Conservation (phyloP, 2,113 vertebrate genomes). For the Microtus pennsylvanicus region DNA sequence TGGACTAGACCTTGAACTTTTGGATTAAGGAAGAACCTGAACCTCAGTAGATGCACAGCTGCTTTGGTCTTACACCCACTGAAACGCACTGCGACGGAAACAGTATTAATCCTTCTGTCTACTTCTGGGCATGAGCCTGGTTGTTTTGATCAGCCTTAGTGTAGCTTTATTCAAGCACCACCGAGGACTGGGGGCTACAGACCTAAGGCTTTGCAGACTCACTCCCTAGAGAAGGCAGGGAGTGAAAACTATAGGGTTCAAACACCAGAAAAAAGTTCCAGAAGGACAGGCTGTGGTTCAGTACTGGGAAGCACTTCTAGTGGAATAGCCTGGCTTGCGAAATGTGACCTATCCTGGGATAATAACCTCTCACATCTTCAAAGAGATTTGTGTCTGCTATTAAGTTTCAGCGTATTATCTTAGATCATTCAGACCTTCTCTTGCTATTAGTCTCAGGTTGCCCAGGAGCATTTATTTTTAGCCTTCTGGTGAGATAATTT, state of each 20-base stretch:
- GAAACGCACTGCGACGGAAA: neutral
- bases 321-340: neutral
- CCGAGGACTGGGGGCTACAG: neutral
- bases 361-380: neutral
- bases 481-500: constrained; percentile 37
- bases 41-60: neutral
- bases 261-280: neutral
- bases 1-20: neutral
- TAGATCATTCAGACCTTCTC: neutral
- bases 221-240: neutral
- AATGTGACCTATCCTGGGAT: neutral
- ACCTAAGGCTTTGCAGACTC: neutral
- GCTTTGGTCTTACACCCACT: neutral
- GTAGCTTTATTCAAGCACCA: neutral
- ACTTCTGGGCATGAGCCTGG: neutral
- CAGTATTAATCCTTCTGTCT: neutral
- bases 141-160: neutral
- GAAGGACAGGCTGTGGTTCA: neutral
- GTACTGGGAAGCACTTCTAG: neutral
- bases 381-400: neutral
- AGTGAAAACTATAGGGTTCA: neutral
- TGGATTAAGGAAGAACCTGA: neutral
- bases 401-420: constrained; percentile 17
- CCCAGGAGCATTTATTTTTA: constrained; percentile 19
- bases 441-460: neutral